phyloP scores from a whole-genome alignment of 2,888 invertebrate genomes.

The Druceiella hillmani region DNA sequence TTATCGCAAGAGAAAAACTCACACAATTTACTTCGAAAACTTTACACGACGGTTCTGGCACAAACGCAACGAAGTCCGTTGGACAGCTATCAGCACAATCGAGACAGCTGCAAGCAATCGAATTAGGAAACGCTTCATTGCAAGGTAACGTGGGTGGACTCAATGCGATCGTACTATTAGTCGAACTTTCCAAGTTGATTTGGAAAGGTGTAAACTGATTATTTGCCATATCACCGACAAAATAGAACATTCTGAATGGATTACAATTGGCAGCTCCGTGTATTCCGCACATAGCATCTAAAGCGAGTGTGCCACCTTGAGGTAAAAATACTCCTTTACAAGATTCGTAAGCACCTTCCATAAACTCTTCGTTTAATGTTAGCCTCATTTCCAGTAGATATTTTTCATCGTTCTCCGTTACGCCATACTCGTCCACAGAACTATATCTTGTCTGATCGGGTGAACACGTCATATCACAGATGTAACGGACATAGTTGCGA shows the following conservation, averaged over 20 bases:
- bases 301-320: constrained; percentile 64
- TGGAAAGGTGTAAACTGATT: constrained; percentile 59
- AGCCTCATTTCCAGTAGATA: constrained; percentile 49
- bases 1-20: constrained; percentile 57
- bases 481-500: constrained; percentile 66
- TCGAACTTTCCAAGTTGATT: constrained; percentile 51
- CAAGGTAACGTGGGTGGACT: constrained; percentile 49
- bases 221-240: constrained; percentile 50
- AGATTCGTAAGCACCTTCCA: constrained; percentile 63
- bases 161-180: constrained; percentile 39
- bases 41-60: constrained; percentile 40
- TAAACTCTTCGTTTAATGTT: constrained; percentile 54
- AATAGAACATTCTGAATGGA: constrained; percentile 57
- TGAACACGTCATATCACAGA: constrained; percentile 79
- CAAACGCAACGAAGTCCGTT: constrained; percentile 36
- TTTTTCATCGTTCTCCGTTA: constrained; percentile 23
- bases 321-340: constrained; percentile 76
- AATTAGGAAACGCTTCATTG: constrained; percentile 49
- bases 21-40: constrained; percentile 59
- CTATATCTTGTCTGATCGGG: constrained; percentile 62
- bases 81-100: constrained; percentile 67
- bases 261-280: constrained; percentile 60
- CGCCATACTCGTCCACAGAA: constrained; percentile 31
- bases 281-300: constrained; percentile 74
- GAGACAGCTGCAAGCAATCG: constrained; percentile 68